Conservation (phyloP, 2,113 vertebrate species). For the Phoxinus phoxinus region DNA sequence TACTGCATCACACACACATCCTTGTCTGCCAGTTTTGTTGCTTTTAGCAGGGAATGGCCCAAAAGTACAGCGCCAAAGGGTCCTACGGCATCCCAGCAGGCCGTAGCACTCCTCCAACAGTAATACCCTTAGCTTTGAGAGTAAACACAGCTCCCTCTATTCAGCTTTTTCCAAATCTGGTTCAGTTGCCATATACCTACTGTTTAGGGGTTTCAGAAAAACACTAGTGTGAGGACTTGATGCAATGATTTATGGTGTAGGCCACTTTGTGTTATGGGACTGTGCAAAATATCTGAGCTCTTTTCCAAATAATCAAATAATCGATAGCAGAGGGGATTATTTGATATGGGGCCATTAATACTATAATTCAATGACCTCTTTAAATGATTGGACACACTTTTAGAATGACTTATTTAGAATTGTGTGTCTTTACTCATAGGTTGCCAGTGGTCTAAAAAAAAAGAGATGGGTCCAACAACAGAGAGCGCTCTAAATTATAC, state of each 20-base stretch:
- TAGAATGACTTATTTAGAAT: too few relatives aligned
- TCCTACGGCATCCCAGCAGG: conserved; percentile 61
- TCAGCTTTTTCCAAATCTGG: conserved; percentile 18
- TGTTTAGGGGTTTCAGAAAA: conserved; percentile 29
- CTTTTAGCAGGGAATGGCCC: conserved; percentile 51
- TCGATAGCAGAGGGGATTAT: conserved; percentile 1
- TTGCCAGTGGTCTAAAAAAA: neutral
- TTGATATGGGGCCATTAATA: neutral
- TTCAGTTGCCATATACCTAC: conserved; percentile 31
- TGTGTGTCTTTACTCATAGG: neutral
- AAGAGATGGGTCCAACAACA: conserved; percentile 18
- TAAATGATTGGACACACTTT: neutral
- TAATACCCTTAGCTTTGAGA: conserved; percentile 62
- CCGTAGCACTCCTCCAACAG: conserved; percentile 60
- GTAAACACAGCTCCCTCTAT: conserved; percentile 59
- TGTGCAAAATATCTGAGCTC: conserved; percentile 34
- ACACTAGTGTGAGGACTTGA: conserved; percentile 37
- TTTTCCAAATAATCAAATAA: conserved; percentile 11
- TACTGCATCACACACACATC: neutral
- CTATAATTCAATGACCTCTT: neutral
- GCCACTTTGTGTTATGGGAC: neutral
- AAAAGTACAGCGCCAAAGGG: conserved; percentile 62
- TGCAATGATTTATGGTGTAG: conserved; percentile 48
- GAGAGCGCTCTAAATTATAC: conserved; percentile 22
- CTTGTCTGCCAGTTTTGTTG: conserved; percentile 47